Percentiles rank a stretch among this genome's conserved stretches.
These are phyloP conservation scores for Rana temporaria DNA, from an alignment of 2,113 vertebrate genomes.

Conservation along the genomic window DNA sequence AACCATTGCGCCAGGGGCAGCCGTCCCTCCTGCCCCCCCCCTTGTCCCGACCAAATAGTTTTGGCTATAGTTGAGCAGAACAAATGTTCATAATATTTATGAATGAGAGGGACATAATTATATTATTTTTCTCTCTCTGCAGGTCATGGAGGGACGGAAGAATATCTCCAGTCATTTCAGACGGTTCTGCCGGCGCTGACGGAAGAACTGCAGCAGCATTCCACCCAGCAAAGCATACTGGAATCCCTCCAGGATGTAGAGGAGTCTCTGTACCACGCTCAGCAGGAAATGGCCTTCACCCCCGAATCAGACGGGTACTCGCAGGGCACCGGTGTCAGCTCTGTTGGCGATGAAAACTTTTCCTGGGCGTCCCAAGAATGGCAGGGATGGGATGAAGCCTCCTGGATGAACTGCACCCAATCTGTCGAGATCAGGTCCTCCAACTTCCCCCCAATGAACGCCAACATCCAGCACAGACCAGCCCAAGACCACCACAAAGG, in stretches of 20 bases:
- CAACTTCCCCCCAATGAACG: background rate
- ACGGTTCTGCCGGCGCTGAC: background rate
- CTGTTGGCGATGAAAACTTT: constrained; percentile 32
- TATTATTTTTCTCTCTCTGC: too few species aligned
- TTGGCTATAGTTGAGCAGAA: too few species aligned
- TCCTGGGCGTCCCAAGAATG: constrained; percentile 48
- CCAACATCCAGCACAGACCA: background rate
- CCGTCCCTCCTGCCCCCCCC: too few species aligned
- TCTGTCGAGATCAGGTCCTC: background rate
- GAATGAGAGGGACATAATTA: too few species aligned
- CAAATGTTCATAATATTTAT: too few species aligned
- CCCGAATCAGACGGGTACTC: background rate
- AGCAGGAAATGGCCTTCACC: background rate
- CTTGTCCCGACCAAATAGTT: too few species aligned
- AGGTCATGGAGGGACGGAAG: background rate
- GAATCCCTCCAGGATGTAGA: background rate
- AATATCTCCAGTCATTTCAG: constrained; percentile 31
- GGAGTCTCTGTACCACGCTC: constrained; percentile 18
- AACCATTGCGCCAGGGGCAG: too few species aligned
- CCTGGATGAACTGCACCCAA: constrained; percentile 24
- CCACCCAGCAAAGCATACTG: background rate
- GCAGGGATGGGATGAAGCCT: constrained; percentile 41
- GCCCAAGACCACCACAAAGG: constrained; percentile 6
- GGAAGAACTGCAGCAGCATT: background rate
- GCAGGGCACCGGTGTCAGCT: background rate